Evolutionary conservation across 2,888 invertebrate genomes (phyloP).

Genomic region (Leucophora obtusa): DNA sequence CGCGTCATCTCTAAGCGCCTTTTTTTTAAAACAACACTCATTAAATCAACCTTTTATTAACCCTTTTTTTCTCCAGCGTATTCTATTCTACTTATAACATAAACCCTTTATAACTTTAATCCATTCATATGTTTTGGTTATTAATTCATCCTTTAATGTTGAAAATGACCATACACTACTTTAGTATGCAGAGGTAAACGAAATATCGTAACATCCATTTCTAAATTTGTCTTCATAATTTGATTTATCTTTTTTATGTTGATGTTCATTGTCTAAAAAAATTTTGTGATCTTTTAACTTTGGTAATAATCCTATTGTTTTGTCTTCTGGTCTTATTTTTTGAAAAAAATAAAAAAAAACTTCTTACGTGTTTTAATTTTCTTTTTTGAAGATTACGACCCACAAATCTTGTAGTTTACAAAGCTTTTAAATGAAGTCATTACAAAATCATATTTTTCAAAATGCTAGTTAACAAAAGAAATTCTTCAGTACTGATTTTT

Average conservation of each 20-base stretch:
- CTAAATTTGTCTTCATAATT: conserved; percentile 38
- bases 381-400: neutral
- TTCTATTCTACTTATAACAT: neutral
- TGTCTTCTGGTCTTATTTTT: conserved; percentile 9
- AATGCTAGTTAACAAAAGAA: conserved; percentile 52
- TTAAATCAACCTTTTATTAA: neutral
- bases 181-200: neutral
- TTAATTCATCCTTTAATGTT: conserved; percentile 5
- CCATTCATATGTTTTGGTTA: neutral
- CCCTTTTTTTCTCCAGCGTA: neutral
- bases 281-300: conserved; percentile 20
- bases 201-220: conserved; percentile 26
- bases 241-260: conserved; percentile 43
- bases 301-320: conserved; percentile 42
- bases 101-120: neutral
- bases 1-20: conserved; percentile 71
- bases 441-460: conserved; percentile 56
- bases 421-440: conserved; percentile 50
- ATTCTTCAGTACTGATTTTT: neutral
- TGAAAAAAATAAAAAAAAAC: conserved; percentile 11
- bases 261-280: conserved; percentile 39
- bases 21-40: conserved; percentile 13
- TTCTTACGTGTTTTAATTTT: conserved; percentile 29
- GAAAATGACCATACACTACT: neutral
- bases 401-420: conserved; percentile 1